Conservation (phyloP, 2,888 invertebrate species). For the Melanargia galathea region DNA sequence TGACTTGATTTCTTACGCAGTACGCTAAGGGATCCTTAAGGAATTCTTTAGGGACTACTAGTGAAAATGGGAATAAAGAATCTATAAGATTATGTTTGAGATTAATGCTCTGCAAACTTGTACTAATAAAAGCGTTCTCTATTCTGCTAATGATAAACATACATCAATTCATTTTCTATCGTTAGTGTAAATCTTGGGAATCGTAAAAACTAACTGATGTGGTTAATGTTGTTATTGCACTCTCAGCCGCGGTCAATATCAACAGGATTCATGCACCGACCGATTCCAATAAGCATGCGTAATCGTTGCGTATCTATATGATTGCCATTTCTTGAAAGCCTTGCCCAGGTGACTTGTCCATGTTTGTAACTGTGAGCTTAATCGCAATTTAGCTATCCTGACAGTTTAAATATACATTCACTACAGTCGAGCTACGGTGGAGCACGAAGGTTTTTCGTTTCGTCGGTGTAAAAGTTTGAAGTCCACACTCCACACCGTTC, state of each 20-base stretch:
- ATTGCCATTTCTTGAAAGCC: constrained; percentile 70
- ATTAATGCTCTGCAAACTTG: no score
- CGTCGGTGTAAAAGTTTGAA: constrained; percentile 76
- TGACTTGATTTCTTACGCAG: no score
- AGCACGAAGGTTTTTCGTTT: constrained; percentile 55
- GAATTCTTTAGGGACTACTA: no score
- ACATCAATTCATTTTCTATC: no score
- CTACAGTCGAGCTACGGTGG: constrained; percentile 40
- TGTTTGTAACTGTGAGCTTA: constrained; percentile 70
- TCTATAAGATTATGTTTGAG: no score
- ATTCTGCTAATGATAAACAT: no score
- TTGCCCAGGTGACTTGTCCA: constrained; percentile 70
- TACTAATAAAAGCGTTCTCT: no score
- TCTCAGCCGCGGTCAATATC: constrained; percentile 46
- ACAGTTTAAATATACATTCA: constrained; percentile 55
- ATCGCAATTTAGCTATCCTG: constrained; percentile 68
- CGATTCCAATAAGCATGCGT: constrained; percentile 53
- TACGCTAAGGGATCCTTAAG: no score
- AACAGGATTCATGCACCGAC: constrained; percentile 48
- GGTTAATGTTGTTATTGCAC: constrained; percentile 34
- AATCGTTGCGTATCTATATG: constrained; percentile 61
- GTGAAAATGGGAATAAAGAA: no score
- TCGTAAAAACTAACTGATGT: constrained; percentile 32
- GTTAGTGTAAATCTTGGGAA: background rate
- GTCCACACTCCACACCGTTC: constrained; percentile 68